Base-by-base conservation (phyloP, 2,888 invertebrate genomes). In the Lepidochrysops patricia region DNA sequence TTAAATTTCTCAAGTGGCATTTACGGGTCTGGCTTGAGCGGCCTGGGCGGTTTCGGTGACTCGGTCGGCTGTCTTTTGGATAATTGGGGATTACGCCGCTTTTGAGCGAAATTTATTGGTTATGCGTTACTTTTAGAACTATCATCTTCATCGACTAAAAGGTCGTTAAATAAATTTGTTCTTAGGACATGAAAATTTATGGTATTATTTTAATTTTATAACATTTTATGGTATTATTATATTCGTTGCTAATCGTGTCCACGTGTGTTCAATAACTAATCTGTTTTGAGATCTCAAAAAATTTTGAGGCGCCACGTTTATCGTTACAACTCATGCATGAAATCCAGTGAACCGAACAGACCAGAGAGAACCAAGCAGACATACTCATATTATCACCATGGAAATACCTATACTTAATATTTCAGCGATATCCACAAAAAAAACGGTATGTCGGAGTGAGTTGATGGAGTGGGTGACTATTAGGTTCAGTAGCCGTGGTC, bases 21-120 rank as follows among this genome's bases (percentile, higher is more conserved):
- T 29, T 15, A 4, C 54, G 15, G 26, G n/a, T 43, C 3, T 5
- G 26, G 13, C n/a, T 25, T 13, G 13, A 27, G 29, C 15, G 50
- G 50, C 3, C 13, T 29, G 54, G 19, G 15, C 32, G 15, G 13
- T 25, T 25, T 13, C 6, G 52, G 29, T 7, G 50, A 26, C 3
- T 27, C 15, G 54, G 19, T 9, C 32, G 15, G 52, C 27, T 52
- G 52, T 52, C 27, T 27, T 27, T 26, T 15, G 52, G 26, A 52
- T 52, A 52, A 52, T 52, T 52, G 52, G 52, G 52, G 52, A 52
- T 52, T 27, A 52, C 5, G 27, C 3, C 27, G 52, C 13, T 9
- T 26, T 1, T 25, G 26, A 7, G 27, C 7, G 52, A 7, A 52
- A 27, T 52, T 27, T 52, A 52, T 52, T 27, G 27, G 9, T 15